Base-by-base conservation (phyloP, 2,888 invertebrate species). In the Thalpophila matura region DNA sequence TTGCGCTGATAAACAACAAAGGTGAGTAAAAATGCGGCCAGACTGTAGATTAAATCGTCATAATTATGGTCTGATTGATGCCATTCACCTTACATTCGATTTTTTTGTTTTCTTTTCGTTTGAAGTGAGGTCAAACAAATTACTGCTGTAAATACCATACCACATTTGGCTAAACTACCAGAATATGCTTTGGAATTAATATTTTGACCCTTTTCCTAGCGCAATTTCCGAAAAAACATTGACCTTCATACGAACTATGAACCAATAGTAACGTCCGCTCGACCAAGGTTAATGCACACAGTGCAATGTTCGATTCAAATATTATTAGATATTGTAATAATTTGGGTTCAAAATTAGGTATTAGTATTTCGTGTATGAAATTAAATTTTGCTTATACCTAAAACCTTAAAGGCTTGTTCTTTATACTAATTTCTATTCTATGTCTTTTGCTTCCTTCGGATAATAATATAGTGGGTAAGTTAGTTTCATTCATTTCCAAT, bases 1-100 rank as follows among this genome's bases (percentile, higher is more conserved):
- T 99, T 89, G 99, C 99, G 12, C 96, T 99, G 91, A 98, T 98
- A 64, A 98, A 98, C 88, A 99, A 99, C 94, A 96, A 97, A 96
- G 99, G 99, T 99, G 93, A 91, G 91, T 79, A 40, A 56, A 53
- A 58, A 69, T 37, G 54, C 77, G 55, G 31, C 54, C 26, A 18
- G 29, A 37, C 37, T 49, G 31, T 65, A 59, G 49, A 56, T 57
- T 54, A 60, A 27, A 38, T 40, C 40, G 35, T 43, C 22, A 26
- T 29, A n/a, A n/a, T n/a, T n/a, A 29, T 63, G 27, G 55, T 49
- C 46, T n/a, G 46, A 49, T 45, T 14, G 37, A 49, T 62, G 63
- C 24, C 50, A 65, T 64, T 61, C 61, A 68, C 65, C 49, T 65
- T 50, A 38, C 46, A 56, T 66, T 65, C 33, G 38, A 53, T 50